phyloP scores from a whole-genome alignment of 2,797 vertebrate species.

The Pagetopsis macropterus region DNA sequence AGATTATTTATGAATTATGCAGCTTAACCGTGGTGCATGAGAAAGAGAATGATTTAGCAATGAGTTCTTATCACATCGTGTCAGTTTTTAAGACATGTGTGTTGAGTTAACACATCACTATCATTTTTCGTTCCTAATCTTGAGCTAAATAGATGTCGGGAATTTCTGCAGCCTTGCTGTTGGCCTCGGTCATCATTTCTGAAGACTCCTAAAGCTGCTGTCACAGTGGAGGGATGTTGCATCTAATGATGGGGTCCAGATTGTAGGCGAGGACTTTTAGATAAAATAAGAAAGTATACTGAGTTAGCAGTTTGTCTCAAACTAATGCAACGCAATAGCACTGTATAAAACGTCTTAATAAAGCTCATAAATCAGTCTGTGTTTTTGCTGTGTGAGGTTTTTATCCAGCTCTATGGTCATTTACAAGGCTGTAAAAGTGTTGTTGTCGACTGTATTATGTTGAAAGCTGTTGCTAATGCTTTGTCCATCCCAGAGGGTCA shows the following conservation, averaged over 20 bases:
- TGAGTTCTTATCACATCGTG: slow-evolving; percentile 47
- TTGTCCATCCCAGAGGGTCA: neutral
- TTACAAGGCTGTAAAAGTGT: neutral
- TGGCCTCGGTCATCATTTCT: slow-evolving; percentile 11
- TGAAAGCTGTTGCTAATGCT: slow-evolving; percentile 7
- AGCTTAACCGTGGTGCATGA: slow-evolving; percentile 28
- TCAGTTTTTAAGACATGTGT: slow-evolving; percentile 32
- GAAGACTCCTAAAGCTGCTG: slow-evolving; percentile 13
- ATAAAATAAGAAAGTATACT: slow-evolving; percentile 6
- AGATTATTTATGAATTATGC: slow-evolving; percentile 66
- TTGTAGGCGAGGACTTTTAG: neutral
- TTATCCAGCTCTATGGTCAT: neutral
- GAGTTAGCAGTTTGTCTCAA: neutral
- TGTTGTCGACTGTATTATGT: neutral
- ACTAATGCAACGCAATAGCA: neutral
- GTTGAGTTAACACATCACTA: slow-evolving; percentile 34
- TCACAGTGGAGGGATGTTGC: neutral
- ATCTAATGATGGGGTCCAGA: neutral
- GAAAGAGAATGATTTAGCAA: slow-evolving; percentile 29
- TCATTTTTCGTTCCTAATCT: slow-evolving; percentile 49
- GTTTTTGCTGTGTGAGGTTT: neutral
- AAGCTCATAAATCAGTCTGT: neutral
- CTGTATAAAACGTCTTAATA: neutral
- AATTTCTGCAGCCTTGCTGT: slow-evolving; percentile 33
- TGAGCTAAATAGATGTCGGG: slow-evolving; percentile 10